Evolutionary conservation across 2,113 vertebrate genomes (phyloP).

Genomic region (Theristicus caerulescens): DNA sequence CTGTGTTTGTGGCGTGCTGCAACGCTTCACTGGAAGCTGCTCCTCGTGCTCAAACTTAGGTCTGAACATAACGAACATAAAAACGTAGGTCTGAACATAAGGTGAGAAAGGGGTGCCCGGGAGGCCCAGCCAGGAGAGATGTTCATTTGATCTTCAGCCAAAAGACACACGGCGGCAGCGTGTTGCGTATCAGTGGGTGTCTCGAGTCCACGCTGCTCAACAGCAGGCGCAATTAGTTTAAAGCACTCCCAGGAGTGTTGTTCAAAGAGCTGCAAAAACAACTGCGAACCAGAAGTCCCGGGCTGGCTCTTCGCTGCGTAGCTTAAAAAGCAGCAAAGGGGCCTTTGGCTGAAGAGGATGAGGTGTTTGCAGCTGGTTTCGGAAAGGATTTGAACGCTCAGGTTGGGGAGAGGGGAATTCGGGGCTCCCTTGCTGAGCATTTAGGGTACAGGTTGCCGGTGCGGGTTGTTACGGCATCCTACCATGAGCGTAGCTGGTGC

Average conservation of each 20-base stretch:
- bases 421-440: neutral
- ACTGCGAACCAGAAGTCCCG: no score
- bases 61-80: neutral
- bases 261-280: neutral
- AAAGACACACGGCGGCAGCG: accelerated
- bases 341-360: neutral
- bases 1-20: accelerated
- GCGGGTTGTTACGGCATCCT: neutral
- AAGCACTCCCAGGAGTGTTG: neutral
- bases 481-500: neutral
- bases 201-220: neutral
- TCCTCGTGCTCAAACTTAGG: neutral
- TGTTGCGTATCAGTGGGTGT: neutral
- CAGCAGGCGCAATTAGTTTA: neutral
- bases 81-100: accelerated
- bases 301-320: accelerated
- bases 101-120: neutral
- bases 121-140: neutral
- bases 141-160: neutral
- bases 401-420: neutral
- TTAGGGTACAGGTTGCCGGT: neutral
- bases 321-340: no score
- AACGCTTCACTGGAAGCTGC: neutral
- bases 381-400: no score
- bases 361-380: neutral